These are phyloP conservation scores for Felis catus DNA, from an alignment of 2,113 vertebrate species.

Conservation along the genomic window DNA sequence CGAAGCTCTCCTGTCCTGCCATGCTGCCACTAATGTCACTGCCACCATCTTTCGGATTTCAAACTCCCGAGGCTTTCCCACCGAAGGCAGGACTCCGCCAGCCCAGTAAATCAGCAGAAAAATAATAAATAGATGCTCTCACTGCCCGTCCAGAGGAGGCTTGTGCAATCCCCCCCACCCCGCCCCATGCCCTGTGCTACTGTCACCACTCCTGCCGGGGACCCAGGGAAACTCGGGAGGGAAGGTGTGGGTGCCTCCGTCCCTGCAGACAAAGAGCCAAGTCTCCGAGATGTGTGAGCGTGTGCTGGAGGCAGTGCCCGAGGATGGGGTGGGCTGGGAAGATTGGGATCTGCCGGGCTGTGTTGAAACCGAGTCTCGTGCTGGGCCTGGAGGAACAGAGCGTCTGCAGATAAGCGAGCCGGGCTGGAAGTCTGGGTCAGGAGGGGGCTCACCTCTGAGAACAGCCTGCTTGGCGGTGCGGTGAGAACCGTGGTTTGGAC, in stretches of 20 bases:
- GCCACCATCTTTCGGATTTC: background rate
- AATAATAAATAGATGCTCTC: constrained; percentile 75
- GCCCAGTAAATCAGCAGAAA: constrained; percentile 50
- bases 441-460: constrained; percentile 45
- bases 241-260: background rate
- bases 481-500: constrained; percentile 62
- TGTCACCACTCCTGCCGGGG: constrained; percentile 5
- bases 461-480: background rate
- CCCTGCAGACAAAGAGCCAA: constrained; percentile 60
- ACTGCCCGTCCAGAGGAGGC: constrained; percentile 44
- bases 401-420: constrained; percentile 58
- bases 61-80: constrained; percentile 5
- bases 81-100: background rate
- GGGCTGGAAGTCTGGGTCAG: constrained; percentile 73
- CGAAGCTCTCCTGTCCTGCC: background rate
- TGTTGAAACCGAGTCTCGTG: constrained; percentile 70
- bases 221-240: background rate
- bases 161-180: constrained; percentile 41
- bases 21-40: background rate
- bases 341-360: constrained; percentile 53
- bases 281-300: constrained; percentile 42
- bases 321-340: background rate
- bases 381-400: constrained; percentile 58
- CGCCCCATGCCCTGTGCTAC: background rate
- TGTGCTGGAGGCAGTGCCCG: background rate